Percentiles rank a stretch among this genome's conserved stretches.
Evolutionary conservation across 2,797 vertebrate genomes (phyloP).

Genomic region (Arnoldichthys spilopterus): DNA sequence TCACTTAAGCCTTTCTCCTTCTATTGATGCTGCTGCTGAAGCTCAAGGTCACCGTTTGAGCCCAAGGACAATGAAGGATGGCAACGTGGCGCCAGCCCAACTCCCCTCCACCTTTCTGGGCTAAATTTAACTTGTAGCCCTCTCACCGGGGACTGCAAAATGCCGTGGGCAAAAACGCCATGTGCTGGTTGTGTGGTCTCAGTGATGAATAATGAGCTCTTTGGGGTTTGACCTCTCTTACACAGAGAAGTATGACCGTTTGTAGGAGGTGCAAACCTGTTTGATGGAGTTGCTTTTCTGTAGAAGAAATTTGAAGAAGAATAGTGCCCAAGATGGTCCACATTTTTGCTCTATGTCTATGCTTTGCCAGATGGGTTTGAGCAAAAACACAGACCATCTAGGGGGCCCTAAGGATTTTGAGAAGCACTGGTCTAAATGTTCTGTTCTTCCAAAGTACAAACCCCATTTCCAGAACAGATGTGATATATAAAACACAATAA

Average conservation of each 20-base stretch:
- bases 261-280: slow-evolving; percentile 4
- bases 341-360: too few species aligned
- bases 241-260: background rate
- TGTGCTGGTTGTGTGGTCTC: slow-evolving; percentile 33
- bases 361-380: too few species aligned
- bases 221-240: slow-evolving; percentile 19
- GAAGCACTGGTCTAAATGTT: too few species aligned
- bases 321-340: slow-evolving; percentile 2
- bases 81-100: slow-evolving; percentile 33
- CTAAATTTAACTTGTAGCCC: slow-evolving; percentile 52
- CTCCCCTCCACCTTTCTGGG: slow-evolving; percentile 22
- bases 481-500: too few species aligned
- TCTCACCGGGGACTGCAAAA: slow-evolving; percentile 38
- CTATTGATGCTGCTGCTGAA: slow-evolving; percentile 16
- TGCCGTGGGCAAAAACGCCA: slow-evolving; percentile 47
- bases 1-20: slow-evolving; percentile 34
- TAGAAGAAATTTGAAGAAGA: slow-evolving; percentile 30
- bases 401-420: too few species aligned
- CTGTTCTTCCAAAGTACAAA: too few species aligned
- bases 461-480: too few species aligned
- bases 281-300: slow-evolving; percentile 39
- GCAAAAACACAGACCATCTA: too few species aligned
- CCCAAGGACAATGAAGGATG: slow-evolving; percentile 47
- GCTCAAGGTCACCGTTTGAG: slow-evolving; percentile 42
- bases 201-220: slow-evolving; percentile 12